phyloP scores from a whole-genome alignment of 2,113 vertebrate genomes.

The Furnarius figulus region DNA sequence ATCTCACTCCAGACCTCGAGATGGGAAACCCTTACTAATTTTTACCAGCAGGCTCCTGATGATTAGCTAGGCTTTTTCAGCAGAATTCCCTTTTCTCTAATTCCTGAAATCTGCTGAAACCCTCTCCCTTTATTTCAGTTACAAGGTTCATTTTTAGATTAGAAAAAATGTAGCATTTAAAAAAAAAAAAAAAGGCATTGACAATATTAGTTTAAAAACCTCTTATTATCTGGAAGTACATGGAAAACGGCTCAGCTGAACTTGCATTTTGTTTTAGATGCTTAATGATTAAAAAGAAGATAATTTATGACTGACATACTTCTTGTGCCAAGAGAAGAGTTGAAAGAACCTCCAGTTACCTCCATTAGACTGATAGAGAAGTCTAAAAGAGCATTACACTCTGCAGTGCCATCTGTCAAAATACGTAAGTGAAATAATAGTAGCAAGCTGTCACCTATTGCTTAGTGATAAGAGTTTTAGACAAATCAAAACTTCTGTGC shows the following conservation, averaged over 20 bases:
- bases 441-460: constrained; percentile 84
- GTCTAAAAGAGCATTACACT: constrained; percentile 83
- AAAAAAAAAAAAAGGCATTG: constrained; percentile 33
- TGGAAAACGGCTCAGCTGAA: constrained; percentile 72
- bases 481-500: constrained; percentile 75
- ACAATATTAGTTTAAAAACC: constrained; percentile 62
- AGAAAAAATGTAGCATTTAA: neutral
- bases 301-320: constrained; percentile 87
- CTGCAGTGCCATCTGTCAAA: constrained; percentile 88
- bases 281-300: constrained; percentile 82
- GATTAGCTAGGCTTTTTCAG: constrained; percentile 10
- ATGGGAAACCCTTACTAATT: neutral
- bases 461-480: constrained; percentile 79
- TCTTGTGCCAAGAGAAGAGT: constrained; percentile 85
- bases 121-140: neutral
- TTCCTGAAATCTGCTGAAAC: constrained; percentile 11
- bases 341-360: constrained; percentile 85
- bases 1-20: neutral
- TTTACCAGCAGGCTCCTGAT: constrained; percentile 36
- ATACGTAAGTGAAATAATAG: constrained; percentile 86
- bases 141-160: neutral
- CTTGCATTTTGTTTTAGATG: constrained; percentile 78
- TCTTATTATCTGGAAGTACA: constrained; percentile 65
- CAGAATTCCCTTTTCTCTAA: constrained; percentile 42
- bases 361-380: constrained; percentile 87